These are phyloP conservation scores for Agrochola macilenta DNA, from an alignment of 2,888 invertebrate species.

Conservation along the genomic window DNA sequence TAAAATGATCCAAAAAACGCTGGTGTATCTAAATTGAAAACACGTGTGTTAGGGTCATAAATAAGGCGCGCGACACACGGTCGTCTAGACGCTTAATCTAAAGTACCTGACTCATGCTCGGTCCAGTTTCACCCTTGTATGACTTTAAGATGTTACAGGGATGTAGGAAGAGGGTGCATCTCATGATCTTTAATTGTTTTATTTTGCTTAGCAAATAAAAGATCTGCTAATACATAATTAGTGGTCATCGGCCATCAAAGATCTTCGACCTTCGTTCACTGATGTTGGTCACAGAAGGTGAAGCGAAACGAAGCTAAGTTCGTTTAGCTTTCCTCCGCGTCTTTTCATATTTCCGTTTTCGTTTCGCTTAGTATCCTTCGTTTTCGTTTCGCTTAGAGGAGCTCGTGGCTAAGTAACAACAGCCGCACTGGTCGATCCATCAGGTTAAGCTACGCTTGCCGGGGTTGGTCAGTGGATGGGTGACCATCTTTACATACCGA, in stretches of 20 bases:
- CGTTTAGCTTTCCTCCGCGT: no score
- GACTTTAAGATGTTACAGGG: slow-evolving; percentile 60
- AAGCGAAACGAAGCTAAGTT: no score
- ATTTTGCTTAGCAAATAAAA: not conserved
- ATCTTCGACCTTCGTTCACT: no score
- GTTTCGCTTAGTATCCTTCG: no score
- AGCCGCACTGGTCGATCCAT: no score
- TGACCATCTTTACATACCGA: no score
- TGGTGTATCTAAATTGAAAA: slow-evolving; percentile 74
- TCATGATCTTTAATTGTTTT: not conserved
- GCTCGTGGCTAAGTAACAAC: no score
- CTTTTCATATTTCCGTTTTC: no score
- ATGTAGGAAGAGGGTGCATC: slow-evolving; percentile 46
- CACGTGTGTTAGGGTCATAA: slow-evolving; percentile 74
- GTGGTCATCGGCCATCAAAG: not conserved
- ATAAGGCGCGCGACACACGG: slow-evolving; percentile 71
- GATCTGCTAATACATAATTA: not conserved
- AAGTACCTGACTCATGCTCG: slow-evolving; percentile 77
- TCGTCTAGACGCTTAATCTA: slow-evolving; percentile 80
- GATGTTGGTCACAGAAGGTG: no score
- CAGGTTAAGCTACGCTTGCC: no score
- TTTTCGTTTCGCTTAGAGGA: no score
- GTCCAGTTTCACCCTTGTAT: slow-evolving; percentile 64
- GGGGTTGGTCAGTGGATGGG: no score
- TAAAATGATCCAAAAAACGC: slow-evolving; percentile 61